A percentile compares a stretch with the other conserved stretches of the same genome.
These are phyloP conservation scores for Pheosia tremula DNA, from an alignment of 2,888 invertebrate species.

Conservation along the genomic window DNA sequence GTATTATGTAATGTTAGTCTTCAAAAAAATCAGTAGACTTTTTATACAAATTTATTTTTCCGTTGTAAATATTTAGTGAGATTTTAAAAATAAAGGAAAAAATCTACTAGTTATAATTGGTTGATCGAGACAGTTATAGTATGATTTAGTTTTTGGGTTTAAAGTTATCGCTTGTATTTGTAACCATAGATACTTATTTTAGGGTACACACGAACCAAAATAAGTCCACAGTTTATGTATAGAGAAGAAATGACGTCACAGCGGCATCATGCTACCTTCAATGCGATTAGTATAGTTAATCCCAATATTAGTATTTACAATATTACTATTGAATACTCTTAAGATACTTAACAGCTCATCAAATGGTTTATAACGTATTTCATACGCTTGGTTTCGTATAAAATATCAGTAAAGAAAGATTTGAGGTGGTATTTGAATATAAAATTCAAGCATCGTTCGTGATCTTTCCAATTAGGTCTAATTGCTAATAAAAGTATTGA, in stretches of 20 bases:
- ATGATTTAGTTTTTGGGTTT: too few relatives aligned
- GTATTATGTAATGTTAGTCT: too few relatives aligned
- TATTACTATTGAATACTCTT: not conserved
- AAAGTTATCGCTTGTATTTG: too few relatives aligned
- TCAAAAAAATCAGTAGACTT: too few relatives aligned
- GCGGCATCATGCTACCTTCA: not conserved
- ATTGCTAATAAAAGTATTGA: not conserved
- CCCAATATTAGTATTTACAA: constrained; percentile 5
- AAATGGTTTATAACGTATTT: constrained; percentile 3
- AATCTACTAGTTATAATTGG: too few relatives aligned
- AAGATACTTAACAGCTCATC: not conserved
- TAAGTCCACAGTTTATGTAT: too few relatives aligned
- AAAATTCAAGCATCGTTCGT: not conserved
- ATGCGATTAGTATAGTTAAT: not conserved
- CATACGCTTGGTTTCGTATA: not conserved
- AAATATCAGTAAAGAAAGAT: constrained; percentile 7
- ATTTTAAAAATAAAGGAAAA: too few relatives aligned
- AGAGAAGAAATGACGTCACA: not conserved
- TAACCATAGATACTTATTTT: too few relatives aligned
- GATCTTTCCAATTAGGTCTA: not conserved
- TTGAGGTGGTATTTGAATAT: not conserved
- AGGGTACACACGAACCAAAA: too few relatives aligned
- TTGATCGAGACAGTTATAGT: too few relatives aligned
- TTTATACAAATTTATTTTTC: too few relatives aligned
- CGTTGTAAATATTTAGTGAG: too few relatives aligned